These are phyloP conservation scores for Sardinella longiceps DNA, from an alignment of 2,797 vertebrate genomes.

Conservation along the genomic window DNA sequence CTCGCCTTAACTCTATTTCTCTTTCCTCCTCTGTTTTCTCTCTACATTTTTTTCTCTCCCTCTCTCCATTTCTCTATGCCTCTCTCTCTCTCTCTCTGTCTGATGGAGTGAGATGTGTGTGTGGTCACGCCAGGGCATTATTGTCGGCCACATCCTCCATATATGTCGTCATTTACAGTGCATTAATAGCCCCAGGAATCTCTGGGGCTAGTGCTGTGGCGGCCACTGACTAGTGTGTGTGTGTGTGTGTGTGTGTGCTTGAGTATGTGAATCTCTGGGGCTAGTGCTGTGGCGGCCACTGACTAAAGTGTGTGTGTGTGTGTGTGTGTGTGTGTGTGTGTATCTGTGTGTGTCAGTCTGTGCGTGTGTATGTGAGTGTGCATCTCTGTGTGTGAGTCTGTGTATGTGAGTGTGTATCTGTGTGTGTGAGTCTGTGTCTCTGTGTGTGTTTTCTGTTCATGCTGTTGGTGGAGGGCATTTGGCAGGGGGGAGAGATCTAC, in stretches of 20 bases:
- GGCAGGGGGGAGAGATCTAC: neutral
- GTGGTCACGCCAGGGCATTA: conserved; percentile 10
- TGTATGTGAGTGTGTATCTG: no score
- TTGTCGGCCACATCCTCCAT: conserved; percentile 4
- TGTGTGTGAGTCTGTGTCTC: no score
- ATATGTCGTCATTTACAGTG: neutral
- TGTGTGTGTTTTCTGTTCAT: neutral
- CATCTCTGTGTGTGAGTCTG: no score
- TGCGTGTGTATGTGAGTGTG: no score
- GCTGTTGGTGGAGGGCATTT: no score
- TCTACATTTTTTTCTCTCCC: neutral
- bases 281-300: neutral
- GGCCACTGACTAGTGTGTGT: neutral
- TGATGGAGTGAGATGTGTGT: conserved; percentile 3
- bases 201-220: neutral
- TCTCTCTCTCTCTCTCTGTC: neutral
- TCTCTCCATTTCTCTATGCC: neutral
- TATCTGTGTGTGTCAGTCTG: no score
- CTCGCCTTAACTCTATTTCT: no score
- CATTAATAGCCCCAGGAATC: neutral
- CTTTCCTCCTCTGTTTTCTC: no score
- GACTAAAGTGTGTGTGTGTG: no score
- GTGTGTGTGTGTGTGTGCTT: no score
- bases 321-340: no score
- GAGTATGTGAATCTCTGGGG: neutral